Evolutionary conservation across 1,140 invertebrate species (phyloP).

Genomic region (Magallana angulata): DNA sequence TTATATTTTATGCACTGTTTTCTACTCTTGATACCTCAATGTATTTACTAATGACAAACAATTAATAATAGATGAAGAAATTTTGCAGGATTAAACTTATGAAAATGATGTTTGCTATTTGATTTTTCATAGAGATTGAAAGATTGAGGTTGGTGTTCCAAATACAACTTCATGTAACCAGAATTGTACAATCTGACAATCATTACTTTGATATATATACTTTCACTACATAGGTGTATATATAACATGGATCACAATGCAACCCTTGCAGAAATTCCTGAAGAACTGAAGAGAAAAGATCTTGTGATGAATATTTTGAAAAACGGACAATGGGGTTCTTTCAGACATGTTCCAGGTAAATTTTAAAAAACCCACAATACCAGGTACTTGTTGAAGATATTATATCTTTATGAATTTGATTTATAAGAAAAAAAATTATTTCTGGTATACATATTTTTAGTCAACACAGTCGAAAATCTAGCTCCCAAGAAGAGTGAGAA

Average conservation of each 20-base stretch:
- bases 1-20: too few species aligned
- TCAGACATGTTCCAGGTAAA: conserved; percentile 85
- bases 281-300: conserved; percentile 84
- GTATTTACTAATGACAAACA: too few species aligned
- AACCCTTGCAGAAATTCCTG: conserved; percentile 11
- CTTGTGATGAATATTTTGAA: conserved; percentile 90
- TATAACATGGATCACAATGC: conserved; percentile 4
- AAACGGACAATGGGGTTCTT: conserved; percentile 90
- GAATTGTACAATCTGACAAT: background rate
- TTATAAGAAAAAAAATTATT: too few species aligned
- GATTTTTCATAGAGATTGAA: too few species aligned
- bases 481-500: background rate
- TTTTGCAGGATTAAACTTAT: too few species aligned
- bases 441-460: background rate
- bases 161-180: too few species aligned
- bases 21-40: too few species aligned
- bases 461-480: background rate
- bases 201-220: background rate
- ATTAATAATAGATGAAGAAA: too few species aligned
- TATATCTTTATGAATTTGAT: too few species aligned
- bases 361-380: background rate
- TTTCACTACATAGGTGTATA: conserved; percentile 38
- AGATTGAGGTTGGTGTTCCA: too few species aligned
- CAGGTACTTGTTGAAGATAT: too few species aligned
- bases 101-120: too few species aligned